Percentiles rank a stretch among this genome's conserved stretches.
Conservation (phyloP, 64 coral and sea anemone genomes). For the Porites australiensis region DNA sequence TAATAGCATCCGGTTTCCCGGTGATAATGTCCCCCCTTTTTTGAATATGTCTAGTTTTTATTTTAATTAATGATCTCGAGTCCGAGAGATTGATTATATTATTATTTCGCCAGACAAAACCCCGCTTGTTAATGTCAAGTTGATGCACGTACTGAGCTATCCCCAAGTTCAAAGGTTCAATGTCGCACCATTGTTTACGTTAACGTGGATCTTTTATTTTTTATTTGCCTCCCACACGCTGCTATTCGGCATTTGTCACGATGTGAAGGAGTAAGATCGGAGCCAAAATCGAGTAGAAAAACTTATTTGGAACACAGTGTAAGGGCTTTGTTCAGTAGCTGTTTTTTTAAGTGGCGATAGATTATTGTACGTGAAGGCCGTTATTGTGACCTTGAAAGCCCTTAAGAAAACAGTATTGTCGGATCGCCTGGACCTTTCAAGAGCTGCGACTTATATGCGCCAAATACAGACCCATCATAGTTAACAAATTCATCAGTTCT, state of each 20-base stretch:
- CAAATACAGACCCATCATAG: background rate
- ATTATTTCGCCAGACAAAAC: background rate
- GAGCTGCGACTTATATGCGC: background rate
- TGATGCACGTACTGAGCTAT: background rate
- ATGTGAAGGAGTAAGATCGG: background rate
- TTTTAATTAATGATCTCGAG: background rate
- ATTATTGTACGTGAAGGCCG: background rate
- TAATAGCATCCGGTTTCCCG: constrained; percentile 6
- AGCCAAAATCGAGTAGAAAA: background rate
- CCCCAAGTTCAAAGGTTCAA: constrained; percentile 36
- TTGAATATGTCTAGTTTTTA: constrained; percentile 15
- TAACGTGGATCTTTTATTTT: background rate
- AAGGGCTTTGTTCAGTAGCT: background rate
- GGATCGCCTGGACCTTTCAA: background rate
- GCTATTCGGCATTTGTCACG: background rate
- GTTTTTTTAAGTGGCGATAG: background rate
- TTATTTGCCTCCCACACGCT: background rate
- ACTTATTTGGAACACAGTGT: background rate
- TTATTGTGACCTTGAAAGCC: constrained; percentile 12
- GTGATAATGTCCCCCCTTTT: background rate
- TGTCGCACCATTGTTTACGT: background rate
- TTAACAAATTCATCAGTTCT: constrained; percentile 5
- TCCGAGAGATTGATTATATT: background rate
- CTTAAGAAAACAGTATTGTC: background rate
- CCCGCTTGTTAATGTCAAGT: background rate